Evolutionary conservation across 2,797 vertebrate genomes (phyloP), one percentile per base, ranked within the genome.

Genomic region (Zenarchopterus dispar): DNA sequence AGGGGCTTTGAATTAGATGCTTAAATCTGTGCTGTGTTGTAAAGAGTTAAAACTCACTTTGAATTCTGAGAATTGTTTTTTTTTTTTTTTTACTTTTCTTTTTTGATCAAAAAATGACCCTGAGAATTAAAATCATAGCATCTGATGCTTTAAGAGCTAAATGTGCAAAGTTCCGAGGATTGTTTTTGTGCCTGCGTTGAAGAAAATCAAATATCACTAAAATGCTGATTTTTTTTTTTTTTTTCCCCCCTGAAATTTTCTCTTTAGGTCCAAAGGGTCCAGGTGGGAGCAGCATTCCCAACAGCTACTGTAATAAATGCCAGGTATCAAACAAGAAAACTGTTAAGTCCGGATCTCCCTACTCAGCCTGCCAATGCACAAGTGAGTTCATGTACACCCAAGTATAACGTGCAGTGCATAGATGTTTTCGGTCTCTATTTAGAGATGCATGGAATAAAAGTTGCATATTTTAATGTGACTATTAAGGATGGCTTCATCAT

Each of bases 231-330:
- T 48, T 18, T 36, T 60, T n/a, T n/a, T n/a, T n/a, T n/a, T n/a
- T n/a, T n/a, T n/a, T n/a, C n/a, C n/a, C n/a, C 6, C 2, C 13
- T 67, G 24, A 4, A 23, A 21, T 61, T 33, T 44, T 1, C 28
- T 58, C 13, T 13, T 47, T 85, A 99, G 97, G 96, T 93, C 94
- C 95, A 89, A 99, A 97, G 93, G 95, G 93, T 91, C 93, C 94
- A 60, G 94, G 95, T 5, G 95, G 94, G 84, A 92, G 93, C 73
- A 95, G 94, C 84, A 95, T 97, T 93, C 93, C 95, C 87, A 98
- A 96, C 90, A 97, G 96, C 92, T 97, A 96, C 95, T 98, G 96
- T 94, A 95, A 95, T 82, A 97, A 97, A 94, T 99, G 97, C 93
- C 93, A 96, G 13, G 95, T 93, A 70, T 93, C 95, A 85, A 96